A percentile compares a stretch with the other conserved stretches of the same genome.
Evolutionary conservation across 53 echinoderm and acorn worm species (phyloP).

Genomic region (Mesocentrotus franciscanus): DNA sequence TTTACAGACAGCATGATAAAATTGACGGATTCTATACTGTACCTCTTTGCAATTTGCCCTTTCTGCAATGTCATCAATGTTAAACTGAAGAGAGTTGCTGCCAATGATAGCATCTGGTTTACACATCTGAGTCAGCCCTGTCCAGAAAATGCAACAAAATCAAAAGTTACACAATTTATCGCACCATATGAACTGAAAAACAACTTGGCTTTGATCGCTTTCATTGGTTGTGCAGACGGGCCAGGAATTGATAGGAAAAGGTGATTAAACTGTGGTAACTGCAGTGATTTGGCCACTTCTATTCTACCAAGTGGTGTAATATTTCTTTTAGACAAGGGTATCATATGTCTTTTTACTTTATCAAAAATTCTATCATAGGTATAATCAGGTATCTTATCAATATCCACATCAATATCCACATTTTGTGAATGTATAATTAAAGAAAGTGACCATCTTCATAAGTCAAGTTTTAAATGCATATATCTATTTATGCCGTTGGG

Average conservation of each 20-base stretch:
- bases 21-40: neutral
- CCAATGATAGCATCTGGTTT: constrained; percentile 80
- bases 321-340: neutral
- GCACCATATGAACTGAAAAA: no score
- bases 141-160: neutral
- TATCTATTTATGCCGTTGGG: no score
- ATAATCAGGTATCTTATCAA: neutral
- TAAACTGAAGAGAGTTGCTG: constrained; percentile 83
- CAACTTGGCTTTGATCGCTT: no score
- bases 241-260: no score
- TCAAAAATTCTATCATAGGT: neutral
- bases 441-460: no score
- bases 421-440: no score
- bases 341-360: neutral
- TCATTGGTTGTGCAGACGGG: no score
- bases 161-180: neutral
- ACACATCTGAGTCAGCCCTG: constrained; percentile 87
- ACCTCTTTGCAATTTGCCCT: constrained; percentile 85
- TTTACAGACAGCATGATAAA: neutral
- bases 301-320: neutral
- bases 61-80: constrained; percentile 85
- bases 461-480: no score
- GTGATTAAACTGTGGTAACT: no score
- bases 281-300: no score
- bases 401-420: no score